Evolutionary conservation across 2,113 vertebrate species (phyloP).

Genomic region (Strix uralensis): DNA sequence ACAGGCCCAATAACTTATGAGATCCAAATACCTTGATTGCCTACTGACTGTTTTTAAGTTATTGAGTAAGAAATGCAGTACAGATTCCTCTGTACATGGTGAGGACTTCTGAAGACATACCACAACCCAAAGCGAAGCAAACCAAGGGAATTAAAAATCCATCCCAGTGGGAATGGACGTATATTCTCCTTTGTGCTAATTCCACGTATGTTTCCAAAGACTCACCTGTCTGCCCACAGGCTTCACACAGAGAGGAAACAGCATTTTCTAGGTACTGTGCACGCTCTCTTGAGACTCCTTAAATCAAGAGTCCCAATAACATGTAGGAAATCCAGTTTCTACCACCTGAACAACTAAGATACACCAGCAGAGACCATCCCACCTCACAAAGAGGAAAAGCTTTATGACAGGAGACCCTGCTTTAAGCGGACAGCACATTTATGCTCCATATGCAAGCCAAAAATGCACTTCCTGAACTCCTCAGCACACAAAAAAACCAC

Average conservation of each 20-base stretch:
- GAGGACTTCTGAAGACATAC: not conserved
- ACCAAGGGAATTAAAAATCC: not conserved
- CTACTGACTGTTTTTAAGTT: not conserved
- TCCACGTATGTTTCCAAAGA: not conserved
- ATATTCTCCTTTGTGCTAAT: not conserved
- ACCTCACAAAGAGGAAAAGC: not conserved
- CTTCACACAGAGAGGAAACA: not conserved
- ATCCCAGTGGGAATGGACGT: not conserved
- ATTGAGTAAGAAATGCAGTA: not conserved
- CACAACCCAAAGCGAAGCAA: not conserved
- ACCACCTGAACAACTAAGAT: not conserved
- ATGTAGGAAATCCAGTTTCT: not conserved
- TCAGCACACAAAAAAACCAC: not conserved
- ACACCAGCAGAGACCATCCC: not conserved
- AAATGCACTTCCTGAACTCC: not conserved
- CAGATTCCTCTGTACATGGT: not conserved
- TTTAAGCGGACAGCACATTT: not conserved
- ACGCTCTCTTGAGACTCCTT: not conserved
- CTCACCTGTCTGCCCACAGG: not conserved
- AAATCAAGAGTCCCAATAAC: not conserved
- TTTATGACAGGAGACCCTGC: not conserved
- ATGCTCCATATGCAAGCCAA: not conserved
- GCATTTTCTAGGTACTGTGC: not conserved
- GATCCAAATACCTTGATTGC: not conserved
- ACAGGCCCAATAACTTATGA: not conserved